Evolutionary conservation across 2,113 vertebrate species (phyloP), one percentile per base, ranked within the genome.

Genomic region (Atlantisia rogersi): DNA sequence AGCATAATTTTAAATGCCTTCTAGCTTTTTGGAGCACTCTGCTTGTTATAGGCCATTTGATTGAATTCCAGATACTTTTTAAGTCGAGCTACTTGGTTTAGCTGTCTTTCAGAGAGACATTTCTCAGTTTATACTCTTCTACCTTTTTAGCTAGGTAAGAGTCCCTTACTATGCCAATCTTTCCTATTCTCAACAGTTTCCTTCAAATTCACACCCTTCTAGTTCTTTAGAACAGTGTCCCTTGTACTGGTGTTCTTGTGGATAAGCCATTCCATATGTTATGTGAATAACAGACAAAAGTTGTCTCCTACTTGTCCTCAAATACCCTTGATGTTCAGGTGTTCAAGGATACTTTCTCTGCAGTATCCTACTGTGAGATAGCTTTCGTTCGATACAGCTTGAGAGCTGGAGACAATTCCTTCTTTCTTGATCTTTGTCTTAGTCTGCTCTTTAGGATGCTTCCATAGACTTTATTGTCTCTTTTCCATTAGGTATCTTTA

Each of bases 1-100:
- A 58, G 18, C 31, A 40, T 78, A 44, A 67, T 78, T 91, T 87
- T 31, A 63, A 89, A 58, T 70, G 60, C 55, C 55, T 84, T 83
- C 40, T 77, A 80, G 79, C 37, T 46, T 77, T 87, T 74, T 55
- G 37, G 59, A 81, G 26, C 24, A 39, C 82, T 77, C 56, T 75
- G 19, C 77, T 86, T 32, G 7, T 84, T 74, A 77, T 5, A 86
- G 46, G 40, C 24, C 24, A 7, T 71, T 55, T 69, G 68, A 77
- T 81, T 86, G 64, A 94, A 83, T 91, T 83, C 55, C 31, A 80
- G 35, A 11, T 91, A 62, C 39, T 37, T 88, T 94, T 95, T 67
- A 79, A 76, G 77, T 81, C 9, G 35, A 86, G 10, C 44, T 84
- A 15, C 31, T 70, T 77, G 31, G 55, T 86, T 86, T 74, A 44